phyloP scores from a whole-genome alignment of 2,888 invertebrate genomes.

The Lasioglossum lativentre region DNA sequence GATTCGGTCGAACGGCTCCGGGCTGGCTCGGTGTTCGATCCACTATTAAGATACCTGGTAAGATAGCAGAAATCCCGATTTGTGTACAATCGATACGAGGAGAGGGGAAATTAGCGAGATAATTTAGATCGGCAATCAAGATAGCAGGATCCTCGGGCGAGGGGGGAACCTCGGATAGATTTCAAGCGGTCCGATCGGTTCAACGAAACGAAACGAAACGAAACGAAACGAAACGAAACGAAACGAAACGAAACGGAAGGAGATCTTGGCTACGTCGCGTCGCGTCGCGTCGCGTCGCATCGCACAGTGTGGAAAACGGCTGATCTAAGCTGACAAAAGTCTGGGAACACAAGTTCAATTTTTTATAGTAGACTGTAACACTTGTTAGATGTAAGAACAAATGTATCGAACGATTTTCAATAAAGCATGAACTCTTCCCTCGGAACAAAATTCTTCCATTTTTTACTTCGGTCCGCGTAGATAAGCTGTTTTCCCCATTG shows the following conservation, averaged over 20 bases:
- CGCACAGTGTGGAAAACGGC: no score
- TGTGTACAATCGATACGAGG: constrained; percentile 76
- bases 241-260: neutral
- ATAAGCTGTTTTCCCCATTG: no score
- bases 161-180: constrained; percentile 33
- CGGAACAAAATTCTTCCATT: no score
- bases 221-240: neutral
- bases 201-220: neutral
- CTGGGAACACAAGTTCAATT: no score
- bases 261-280: neutral
- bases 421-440: no score
- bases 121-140: constrained; percentile 77
- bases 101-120: constrained; percentile 75
- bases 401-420: no score
- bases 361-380: no score
- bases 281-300: no score
- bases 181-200: constrained; percentile 29
- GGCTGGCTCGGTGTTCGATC: constrained; percentile 59
- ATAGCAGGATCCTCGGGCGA: constrained; percentile 53
- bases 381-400: no score
- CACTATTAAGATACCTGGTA: constrained; percentile 75
- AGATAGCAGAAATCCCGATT: constrained; percentile 76
- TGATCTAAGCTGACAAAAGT: no score
- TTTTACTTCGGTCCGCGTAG: no score
- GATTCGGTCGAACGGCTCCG: constrained; percentile 27